These are phyloP conservation scores for Lacanobia wlatinum DNA, from an alignment of 2,888 invertebrate species.

Conservation along the genomic window DNA sequence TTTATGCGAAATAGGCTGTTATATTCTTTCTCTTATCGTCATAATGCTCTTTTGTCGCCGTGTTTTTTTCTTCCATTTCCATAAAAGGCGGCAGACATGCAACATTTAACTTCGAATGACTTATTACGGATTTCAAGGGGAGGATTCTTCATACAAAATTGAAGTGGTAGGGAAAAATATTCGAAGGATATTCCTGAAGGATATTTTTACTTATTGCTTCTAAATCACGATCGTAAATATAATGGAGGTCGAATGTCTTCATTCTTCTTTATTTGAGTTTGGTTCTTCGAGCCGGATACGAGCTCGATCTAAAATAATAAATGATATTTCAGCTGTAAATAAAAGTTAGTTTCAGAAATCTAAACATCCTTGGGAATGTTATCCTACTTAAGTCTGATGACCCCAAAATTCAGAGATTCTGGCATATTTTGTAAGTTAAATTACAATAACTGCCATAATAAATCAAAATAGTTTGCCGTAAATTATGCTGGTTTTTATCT, in stretches of 20 bases:
- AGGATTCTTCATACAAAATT: conserved; percentile 28
- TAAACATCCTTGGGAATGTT: neutral
- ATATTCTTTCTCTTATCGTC: neutral
- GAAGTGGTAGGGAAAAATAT: conserved; percentile 40
- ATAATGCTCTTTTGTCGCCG: neutral
- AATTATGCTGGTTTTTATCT: neutral
- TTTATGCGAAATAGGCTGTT: no score
- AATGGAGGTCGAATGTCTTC: conserved; percentile 75
- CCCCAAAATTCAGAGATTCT: neutral
- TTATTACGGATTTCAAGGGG: conserved; percentile 40
- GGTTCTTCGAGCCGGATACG: conserved; percentile 60
- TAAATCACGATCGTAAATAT: conserved; percentile 76
- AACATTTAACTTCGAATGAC: conserved; percentile 40
- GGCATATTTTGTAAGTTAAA: no score
- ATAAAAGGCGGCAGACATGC: conserved; percentile 17
- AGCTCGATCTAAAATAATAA: conserved; percentile 54
- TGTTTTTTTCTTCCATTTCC: conserved; percentile 22
- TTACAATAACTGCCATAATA: neutral
- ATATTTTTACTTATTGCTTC: conserved; percentile 60
- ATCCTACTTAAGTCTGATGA: neutral
- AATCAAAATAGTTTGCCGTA: neutral
- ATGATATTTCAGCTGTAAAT: neutral
- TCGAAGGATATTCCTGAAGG: conserved; percentile 39
- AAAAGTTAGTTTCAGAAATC: neutral
- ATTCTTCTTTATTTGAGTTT: conserved; percentile 69